These are phyloP conservation scores for Ceratotherium simum DNA, from an alignment of 2,113 vertebrate genomes.

Conservation along the genomic window DNA sequence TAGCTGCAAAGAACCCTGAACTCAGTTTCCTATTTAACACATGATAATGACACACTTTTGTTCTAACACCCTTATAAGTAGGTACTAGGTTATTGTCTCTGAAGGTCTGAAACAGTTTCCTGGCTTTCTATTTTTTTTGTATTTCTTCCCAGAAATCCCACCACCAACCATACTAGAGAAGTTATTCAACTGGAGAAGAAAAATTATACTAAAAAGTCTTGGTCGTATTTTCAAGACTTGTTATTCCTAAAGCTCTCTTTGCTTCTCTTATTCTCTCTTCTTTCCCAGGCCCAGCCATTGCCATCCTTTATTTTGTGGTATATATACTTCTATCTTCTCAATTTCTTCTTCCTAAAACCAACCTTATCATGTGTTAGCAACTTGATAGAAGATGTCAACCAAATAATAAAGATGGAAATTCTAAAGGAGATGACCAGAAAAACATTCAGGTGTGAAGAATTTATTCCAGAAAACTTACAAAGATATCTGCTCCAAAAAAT, in stretches of 20 bases:
- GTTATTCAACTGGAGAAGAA: conserved; percentile 5
- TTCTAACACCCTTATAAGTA: neutral
- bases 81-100: neutral
- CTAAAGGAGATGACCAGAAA: neutral
- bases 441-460: neutral
- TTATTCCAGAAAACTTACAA: conserved; percentile 1
- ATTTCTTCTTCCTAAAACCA: neutral
- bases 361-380: neutral
- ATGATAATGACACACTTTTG: neutral
- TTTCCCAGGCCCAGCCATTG: neutral
- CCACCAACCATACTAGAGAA: neutral
- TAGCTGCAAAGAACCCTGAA: neutral
- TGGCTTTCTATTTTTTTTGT: neutral
- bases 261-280: neutral
- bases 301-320: neutral
- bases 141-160: neutral
- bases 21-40: neutral
- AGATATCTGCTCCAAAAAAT: conserved; percentile 27
- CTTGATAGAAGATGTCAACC: neutral
- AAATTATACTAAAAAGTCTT: neutral
- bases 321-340: neutral
- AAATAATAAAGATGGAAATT: neutral
- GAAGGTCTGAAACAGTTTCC: neutral
- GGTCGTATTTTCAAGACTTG: conserved; percentile 19
- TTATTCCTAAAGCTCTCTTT: conserved; percentile 32